phyloP scores from a whole-genome alignment of 35 echinoderm and acorn worm species.

The Diadema setosum region DNA sequence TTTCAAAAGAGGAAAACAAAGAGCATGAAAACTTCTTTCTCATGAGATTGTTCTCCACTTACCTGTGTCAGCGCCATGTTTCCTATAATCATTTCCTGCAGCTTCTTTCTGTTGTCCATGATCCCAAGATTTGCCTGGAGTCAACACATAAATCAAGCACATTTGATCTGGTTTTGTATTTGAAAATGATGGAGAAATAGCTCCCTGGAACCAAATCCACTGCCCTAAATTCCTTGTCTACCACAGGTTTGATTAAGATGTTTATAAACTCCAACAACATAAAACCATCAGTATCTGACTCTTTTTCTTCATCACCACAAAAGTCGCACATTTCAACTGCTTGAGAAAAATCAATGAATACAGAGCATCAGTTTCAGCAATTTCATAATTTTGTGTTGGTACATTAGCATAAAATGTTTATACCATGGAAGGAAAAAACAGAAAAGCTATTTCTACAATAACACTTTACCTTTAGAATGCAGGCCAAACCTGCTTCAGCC shows the following conservation, averaged over 20 bases:
- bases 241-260: neutral
- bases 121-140: constrained; percentile 79
- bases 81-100: constrained; percentile 87
- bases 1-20: no score
- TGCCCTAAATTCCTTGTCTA: neutral
- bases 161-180: neutral
- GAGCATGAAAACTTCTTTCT: no score
- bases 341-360: no score
- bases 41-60: neutral
- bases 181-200: neutral
- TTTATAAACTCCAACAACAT: neutral
- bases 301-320: neutral
- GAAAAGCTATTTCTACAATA: no score
- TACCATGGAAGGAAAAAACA: no score
- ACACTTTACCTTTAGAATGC: no score
- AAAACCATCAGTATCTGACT: neutral
- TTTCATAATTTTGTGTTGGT: no score
- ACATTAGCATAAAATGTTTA: no score
- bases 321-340: no score
- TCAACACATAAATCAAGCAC: neutral
- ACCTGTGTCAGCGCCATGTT: constrained; percentile 99
- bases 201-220: neutral
- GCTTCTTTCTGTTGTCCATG: constrained; percentile 73
- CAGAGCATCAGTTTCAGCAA: no score
- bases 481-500: no score